Base-by-base conservation (phyloP, 1,140 invertebrate species). In the Drosophila nebulosa region DNA sequence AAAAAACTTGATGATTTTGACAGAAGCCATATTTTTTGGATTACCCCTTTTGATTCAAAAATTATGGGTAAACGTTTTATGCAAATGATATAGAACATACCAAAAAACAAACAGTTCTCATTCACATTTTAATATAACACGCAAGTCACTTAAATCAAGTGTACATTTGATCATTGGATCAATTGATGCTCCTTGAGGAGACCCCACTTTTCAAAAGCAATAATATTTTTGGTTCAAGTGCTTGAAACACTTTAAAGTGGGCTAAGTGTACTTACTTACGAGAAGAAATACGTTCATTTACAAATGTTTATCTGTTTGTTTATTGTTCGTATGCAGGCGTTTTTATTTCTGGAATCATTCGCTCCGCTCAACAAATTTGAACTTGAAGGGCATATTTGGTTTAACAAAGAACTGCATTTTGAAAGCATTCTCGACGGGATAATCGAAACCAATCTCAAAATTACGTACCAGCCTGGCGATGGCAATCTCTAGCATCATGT, bases 401-500 rank as follows among this genome's bases (percentile, higher is more conserved):
- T 71, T 69, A 14, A 90, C 88, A 53, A 91, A 83, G 71, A 91
- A 74, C 14, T 76, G 46, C 0, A 64, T 10, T 55, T 77, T 81
- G 39, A 91, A 90, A 0, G 83, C 74, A 27, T 91, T 72, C 16
- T 89, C 80, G 1, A 86, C 76, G 18, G 90, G 69, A 69, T 91
- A 83, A 18, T 92, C 88, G 92, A 93, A 94, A 27, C 93, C 92
- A 2, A 94, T 78, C 21, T 92, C 69, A 70, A 94, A 94, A 69
- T 94, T 93, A 50, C 93, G 91, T 32, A 94, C 91, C 24, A 95
- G 89, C 79, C 94, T 93, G n/a, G 93, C 90, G 4, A 95, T 64
- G 35, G 94, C 93, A 21, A 95, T 92, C 81, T 95, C 93, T 56
- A 96, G 83, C 86, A 96, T 95, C 78, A 96, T 92, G 39, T 86